Evolutionary conservation across 53 echinoderm and acorn worm species (phyloP), one percentile per base, ranked within the genome.

Genomic region (Mesocentrotus franciscanus): DNA sequence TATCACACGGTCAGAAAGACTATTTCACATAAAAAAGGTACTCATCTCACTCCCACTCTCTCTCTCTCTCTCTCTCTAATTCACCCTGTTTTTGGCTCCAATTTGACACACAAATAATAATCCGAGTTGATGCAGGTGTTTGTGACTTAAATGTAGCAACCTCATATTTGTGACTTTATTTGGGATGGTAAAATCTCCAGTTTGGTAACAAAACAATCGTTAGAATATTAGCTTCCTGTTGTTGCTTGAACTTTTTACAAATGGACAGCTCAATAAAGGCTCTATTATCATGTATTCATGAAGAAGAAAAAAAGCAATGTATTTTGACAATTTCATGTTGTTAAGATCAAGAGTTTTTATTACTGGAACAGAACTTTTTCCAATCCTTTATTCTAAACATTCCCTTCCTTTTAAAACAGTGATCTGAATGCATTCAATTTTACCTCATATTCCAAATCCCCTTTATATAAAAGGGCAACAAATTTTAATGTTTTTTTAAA

Each of bases 1-100:
- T 97, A 97, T 94, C 96, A 97, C 70, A 74, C 94, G n/a, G 97
- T 95, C 76, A 95, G 96, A 94, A 97, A 96, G 96, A 96, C 96
- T 60, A 92, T 85, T 33, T 92, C 97, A 81, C 96, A 96, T 89
- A 90, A 96, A 92, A 95, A 95, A 95, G 91, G 95, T 92, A 93
- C 94, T 93, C 39, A 74, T 39, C 39, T 34, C 72, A 57, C 16
- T 85, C 57, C 87, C 87, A n/a, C 62, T 62, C 62, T 61, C 59
- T 34, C 61, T 56, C 27, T 27, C 90, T 17, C 71, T n/a, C 71
- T 26, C 71, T 71, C 29, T 72, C 72, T 72, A 6, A n/a, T 27
- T 72, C 72, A 36, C 81, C 16, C 84, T 84, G 84, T 49, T 42
- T 75, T 34, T 79, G 34, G 10, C 36, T 81, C 81, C 9, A 15